Conservation (phyloP, 2,797 vertebrate genomes). For the Triplophysa yarkandensis region DNA sequence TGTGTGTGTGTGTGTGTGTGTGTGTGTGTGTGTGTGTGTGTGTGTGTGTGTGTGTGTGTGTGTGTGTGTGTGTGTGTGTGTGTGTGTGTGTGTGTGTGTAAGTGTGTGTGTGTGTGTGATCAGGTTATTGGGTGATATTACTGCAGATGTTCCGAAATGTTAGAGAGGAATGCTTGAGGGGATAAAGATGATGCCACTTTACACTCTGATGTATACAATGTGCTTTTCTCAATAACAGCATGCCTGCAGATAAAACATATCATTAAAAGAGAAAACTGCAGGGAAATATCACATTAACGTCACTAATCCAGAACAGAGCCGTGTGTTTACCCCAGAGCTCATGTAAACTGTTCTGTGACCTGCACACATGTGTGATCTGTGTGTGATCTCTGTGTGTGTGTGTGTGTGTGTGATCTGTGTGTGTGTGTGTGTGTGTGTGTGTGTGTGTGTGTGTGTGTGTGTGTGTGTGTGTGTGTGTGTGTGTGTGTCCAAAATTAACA, state of each 20-base stretch:
- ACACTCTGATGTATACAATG: background rate
- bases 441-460: too few relatives aligned
- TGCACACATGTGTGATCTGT: background rate
- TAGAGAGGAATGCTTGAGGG: slow-evolving; percentile 3
- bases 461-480: too few relatives aligned
- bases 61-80: too few relatives aligned
- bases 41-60: too few relatives aligned
- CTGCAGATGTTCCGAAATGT: background rate
- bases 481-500: too few relatives aligned
- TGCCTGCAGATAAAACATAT: background rate
- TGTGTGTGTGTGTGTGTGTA: too few relatives aligned
- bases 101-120: too few relatives aligned
- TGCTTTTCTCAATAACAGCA: slow-evolving; percentile 13
- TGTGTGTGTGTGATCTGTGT: too few relatives aligned
- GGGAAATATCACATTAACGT: background rate
- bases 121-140: background rate
- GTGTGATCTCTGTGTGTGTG: too few relatives aligned
- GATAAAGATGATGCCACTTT: slow-evolving; percentile 12
- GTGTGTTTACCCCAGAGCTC: background rate
- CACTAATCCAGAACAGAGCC: background rate
- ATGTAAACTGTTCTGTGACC: background rate
- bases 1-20: too few relatives aligned
- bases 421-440: too few relatives aligned
- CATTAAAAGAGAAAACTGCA: background rate
- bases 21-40: too few relatives aligned